Conservation (phyloP, 1,140 invertebrate species). For the Colletes latitarsis region DNA sequence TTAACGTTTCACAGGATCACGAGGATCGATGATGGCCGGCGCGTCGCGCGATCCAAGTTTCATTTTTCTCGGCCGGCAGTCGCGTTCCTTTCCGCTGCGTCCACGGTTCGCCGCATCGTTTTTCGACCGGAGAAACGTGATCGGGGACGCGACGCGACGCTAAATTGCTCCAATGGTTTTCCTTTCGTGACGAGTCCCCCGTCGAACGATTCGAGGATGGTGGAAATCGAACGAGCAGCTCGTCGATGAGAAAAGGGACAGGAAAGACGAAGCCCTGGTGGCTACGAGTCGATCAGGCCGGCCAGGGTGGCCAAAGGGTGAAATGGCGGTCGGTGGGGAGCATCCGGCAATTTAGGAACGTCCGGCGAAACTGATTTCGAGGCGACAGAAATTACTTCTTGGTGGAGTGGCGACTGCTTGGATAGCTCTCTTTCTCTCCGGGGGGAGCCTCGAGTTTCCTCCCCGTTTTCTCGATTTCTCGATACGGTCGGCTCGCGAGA, state of each 20-base stretch:
- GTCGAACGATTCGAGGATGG: too few species aligned
- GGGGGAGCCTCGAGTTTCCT: not conserved
- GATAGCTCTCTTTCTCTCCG: conserved; percentile 12
- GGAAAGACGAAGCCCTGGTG: not conserved
- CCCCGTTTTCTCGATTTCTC: conserved; percentile 3
- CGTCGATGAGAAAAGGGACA: not conserved
- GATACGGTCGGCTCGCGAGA: too few species aligned
- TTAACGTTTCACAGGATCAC: conserved; percentile 1
- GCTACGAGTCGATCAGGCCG: not conserved
- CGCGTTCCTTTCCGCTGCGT: conserved; percentile 27
- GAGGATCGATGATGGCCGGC: not conserved
- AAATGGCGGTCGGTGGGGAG: conserved; percentile 5
- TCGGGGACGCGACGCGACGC: not conserved
- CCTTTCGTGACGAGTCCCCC: too few species aligned
- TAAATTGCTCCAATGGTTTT: not conserved
- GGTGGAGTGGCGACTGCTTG: conserved; percentile 31
- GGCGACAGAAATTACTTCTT: conserved; percentile 65
- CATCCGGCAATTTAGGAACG: conserved; percentile 62
- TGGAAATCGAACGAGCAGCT: not conserved
- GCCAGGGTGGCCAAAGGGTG: conserved; percentile 25
- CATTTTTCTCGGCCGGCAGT: not conserved
- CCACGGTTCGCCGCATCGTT: conserved; percentile 35
- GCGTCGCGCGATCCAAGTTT: not conserved
- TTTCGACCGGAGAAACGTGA: conserved; percentile 45
- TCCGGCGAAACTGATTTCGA: conserved; percentile 65